Evolutionary conservation across 92 coral and sea anemone genomes (phyloP).

Genomic region (Epizoanthus stellaris): DNA sequence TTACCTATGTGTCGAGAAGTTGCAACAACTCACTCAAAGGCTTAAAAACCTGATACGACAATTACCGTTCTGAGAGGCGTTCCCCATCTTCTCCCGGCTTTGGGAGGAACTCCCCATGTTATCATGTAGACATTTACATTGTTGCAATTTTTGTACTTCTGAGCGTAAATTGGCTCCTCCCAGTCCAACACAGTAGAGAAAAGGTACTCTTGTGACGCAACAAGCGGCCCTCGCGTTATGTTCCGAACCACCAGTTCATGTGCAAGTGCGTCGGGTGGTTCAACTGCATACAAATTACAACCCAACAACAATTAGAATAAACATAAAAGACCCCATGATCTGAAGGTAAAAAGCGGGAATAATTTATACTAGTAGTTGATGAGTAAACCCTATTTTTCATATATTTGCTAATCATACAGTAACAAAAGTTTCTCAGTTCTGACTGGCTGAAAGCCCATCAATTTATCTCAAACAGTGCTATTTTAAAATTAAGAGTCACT

Average conservation of each 20-base stretch:
- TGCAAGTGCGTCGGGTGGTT: neutral
- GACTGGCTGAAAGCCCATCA: too few relatives aligned
- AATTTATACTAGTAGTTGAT: too few relatives aligned
- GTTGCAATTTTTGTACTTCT: conserved; percentile 20
- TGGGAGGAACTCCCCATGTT: conserved; percentile 6
- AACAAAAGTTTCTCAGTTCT: too few relatives aligned
- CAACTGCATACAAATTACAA: neutral
- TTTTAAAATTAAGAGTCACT: too few relatives aligned
- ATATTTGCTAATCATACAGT: too few relatives aligned
- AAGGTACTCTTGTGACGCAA: neutral
- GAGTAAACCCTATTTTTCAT: too few relatives aligned
- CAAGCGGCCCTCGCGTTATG: conserved; percentile 9
- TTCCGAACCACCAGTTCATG: conserved; percentile 7
- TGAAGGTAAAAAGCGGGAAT: too few relatives aligned
- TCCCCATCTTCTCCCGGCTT: neutral
- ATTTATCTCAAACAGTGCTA: too few relatives aligned
- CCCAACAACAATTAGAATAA: too few relatives aligned
- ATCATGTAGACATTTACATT: neutral
- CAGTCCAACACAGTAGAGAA: conserved; percentile 29
- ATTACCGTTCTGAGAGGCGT: neutral
- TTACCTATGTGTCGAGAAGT: too few relatives aligned
- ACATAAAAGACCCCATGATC: neutral
- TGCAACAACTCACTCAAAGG: too few relatives aligned
- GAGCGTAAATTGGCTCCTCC: conserved; percentile 21
- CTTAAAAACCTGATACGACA: neutral